These are phyloP conservation scores for Ursus arctos DNA, from an alignment of 2,113 vertebrate genomes.

Conservation along the genomic window DNA sequence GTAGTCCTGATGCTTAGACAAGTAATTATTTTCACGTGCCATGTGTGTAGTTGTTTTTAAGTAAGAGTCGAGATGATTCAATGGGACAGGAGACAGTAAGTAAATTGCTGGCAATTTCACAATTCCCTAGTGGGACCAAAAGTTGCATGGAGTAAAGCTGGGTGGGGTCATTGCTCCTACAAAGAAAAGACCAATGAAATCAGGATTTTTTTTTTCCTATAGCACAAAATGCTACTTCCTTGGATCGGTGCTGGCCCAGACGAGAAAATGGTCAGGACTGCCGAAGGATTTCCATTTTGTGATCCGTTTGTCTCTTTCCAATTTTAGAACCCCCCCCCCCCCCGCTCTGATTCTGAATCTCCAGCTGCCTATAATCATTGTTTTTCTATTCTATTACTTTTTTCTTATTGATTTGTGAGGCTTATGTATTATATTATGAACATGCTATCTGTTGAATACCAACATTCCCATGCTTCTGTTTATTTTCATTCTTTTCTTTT, in stretches of 20 bases:
- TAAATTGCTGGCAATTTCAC: neutral
- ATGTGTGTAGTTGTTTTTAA: neutral
- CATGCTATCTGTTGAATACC: neutral
- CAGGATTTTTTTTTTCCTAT: rapidly evolving
- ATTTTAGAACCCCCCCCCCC: rapidly evolving
- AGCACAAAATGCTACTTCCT: neutral
- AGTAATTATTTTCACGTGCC: neutral
- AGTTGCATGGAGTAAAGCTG: neutral
- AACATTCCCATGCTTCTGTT: neutral
- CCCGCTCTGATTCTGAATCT: too few relatives aligned
- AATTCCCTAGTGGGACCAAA: neutral
- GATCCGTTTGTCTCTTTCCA: too few relatives aligned
- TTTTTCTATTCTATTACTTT: neutral
- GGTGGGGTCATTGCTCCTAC: neutral
- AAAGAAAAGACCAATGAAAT: neutral
- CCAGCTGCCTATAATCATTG: rapidly evolving
- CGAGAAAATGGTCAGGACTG: neutral
- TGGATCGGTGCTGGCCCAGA: neutral
- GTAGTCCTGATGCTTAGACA: neutral
- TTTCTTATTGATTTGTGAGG: neutral
- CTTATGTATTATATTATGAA: too few relatives aligned
- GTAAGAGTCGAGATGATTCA: neutral
- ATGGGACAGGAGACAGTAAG: neutral
- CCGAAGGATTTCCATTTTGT: rapidly evolving
- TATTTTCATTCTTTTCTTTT: neutral